These are phyloP conservation scores for Eupeodes luniger DNA, from an alignment of 2,888 invertebrate species.

Conservation along the genomic window DNA sequence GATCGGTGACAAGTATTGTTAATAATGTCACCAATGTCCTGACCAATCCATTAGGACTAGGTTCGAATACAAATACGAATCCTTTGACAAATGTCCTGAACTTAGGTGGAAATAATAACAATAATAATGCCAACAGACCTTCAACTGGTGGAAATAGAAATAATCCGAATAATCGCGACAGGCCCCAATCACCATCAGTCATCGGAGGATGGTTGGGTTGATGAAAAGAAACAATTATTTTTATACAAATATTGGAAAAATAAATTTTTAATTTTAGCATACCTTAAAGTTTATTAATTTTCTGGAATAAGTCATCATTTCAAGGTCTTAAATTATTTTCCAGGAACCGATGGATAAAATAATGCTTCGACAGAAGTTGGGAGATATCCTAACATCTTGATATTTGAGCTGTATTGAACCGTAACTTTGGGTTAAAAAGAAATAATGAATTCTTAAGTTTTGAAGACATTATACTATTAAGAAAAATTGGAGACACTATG, in stretches of 20 bases:
- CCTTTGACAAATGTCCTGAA: conserved; percentile 2
- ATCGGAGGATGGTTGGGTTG: conserved; percentile 4
- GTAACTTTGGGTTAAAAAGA: too few species aligned
- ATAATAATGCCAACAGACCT: neutral
- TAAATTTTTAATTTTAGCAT: neutral
- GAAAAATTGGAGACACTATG: too few species aligned
- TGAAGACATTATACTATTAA: too few species aligned
- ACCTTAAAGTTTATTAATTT: neutral
- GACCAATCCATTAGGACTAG: conserved; percentile 22
- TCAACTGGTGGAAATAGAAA: neutral
- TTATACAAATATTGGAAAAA: neutral
- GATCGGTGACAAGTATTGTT: conserved; percentile 76
- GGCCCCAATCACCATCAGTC: neutral
- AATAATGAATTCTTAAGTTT: too few species aligned
- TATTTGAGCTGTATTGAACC: too few species aligned
- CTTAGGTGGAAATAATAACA: neutral
- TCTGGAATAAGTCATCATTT: too few species aligned
- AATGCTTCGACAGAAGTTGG: too few species aligned
- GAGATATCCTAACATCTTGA: too few species aligned
- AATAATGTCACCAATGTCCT: conserved; percentile 68
- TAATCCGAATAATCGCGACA: neutral
- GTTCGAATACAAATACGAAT: conserved; percentile 1
- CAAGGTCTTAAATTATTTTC: too few species aligned
- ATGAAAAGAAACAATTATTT: neutral
- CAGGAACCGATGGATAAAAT: too few species aligned